These are phyloP conservation scores for Cataglyphis livida DNA, from an alignment of 2,888 invertebrate species.

Conservation along the genomic window DNA sequence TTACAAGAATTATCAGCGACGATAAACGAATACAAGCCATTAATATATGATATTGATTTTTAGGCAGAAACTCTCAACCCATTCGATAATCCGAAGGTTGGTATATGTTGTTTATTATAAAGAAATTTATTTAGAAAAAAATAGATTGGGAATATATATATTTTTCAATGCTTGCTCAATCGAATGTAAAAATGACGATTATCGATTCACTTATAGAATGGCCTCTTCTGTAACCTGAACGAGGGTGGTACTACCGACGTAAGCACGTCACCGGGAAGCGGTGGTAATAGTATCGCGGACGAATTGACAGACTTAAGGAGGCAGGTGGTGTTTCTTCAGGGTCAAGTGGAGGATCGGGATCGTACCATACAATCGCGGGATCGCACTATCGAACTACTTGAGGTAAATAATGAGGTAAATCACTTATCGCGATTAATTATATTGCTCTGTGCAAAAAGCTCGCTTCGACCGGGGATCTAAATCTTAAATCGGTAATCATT, in stretches of 20 bases:
- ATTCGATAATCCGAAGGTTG: constrained; percentile 89
- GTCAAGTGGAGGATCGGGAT: constrained; percentile 95
- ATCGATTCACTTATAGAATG: constrained; percentile 86
- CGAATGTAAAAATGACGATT: constrained; percentile 1
- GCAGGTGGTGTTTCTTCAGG: constrained; percentile 94
- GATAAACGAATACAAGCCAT: not conserved
- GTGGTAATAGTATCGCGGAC: constrained; percentile 80
- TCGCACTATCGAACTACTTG: constrained; percentile 92
- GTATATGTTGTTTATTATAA: constrained; percentile 52
- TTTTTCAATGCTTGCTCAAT: not conserved
- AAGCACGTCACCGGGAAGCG: constrained; percentile 84
- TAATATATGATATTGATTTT: constrained; percentile 72
- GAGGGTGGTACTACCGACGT: constrained; percentile 86
- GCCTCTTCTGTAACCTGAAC: constrained; percentile 88
- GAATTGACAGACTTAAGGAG: constrained; percentile 93
- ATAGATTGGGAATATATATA: constrained; percentile 1
- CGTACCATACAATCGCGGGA: constrained; percentile 92
- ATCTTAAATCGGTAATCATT: not conserved
- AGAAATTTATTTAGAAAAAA: not conserved
- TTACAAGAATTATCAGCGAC: not conserved
- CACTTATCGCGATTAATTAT: constrained; percentile 11
- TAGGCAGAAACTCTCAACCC: constrained; percentile 96
- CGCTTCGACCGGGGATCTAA: not conserved
- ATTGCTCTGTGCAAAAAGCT: constrained; percentile 24
- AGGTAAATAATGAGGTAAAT: constrained; percentile 83